These are phyloP conservation scores for Aspidoscelis tigris DNA, from an alignment of 2,113 vertebrate species.

Conservation along the genomic window DNA sequence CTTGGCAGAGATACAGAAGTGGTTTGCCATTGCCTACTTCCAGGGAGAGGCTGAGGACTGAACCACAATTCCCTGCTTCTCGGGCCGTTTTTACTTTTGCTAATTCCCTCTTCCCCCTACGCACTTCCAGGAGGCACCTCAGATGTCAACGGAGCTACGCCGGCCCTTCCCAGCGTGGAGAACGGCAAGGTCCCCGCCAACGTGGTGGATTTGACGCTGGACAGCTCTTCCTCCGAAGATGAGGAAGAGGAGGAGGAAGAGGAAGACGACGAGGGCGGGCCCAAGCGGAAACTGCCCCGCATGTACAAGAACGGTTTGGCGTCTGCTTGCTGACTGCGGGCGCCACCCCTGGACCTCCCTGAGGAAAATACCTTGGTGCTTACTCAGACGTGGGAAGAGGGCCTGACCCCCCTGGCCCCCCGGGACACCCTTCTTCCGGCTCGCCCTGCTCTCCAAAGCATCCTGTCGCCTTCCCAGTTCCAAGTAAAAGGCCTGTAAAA, in stretches of 20 bases:
- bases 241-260: conserved; percentile 94
- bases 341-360: conserved; percentile 26
- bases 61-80: too few species aligned
- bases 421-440: conserved; percentile 22
- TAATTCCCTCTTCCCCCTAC: background rate
- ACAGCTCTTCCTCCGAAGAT: conserved; percentile 91
- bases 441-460: conserved; percentile 34
- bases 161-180: conserved; percentile 83
- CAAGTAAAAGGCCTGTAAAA: conserved; percentile 29
- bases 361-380: conserved; percentile 78
- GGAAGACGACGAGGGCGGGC: conserved; percentile 88
- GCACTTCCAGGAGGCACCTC: conserved; percentile 79
- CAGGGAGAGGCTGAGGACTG: too few species aligned
- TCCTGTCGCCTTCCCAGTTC: conserved; percentile 71
- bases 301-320: conserved; percentile 95
- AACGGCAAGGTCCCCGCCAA: conserved; percentile 85
- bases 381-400: conserved; percentile 61
- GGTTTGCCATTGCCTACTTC: too few species aligned
- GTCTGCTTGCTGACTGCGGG: conserved; percentile 90
- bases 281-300: conserved; percentile 91
- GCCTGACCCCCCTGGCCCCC: conserved; percentile 59
- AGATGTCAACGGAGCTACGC: conserved; percentile 84
- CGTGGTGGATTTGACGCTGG: conserved; percentile 96
- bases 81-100: too few species aligned
- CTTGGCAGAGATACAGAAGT: too few species aligned